Evolutionary conservation across 2,113 vertebrate species (phyloP).

Genomic region (Mesocricetus auratus): DNA sequence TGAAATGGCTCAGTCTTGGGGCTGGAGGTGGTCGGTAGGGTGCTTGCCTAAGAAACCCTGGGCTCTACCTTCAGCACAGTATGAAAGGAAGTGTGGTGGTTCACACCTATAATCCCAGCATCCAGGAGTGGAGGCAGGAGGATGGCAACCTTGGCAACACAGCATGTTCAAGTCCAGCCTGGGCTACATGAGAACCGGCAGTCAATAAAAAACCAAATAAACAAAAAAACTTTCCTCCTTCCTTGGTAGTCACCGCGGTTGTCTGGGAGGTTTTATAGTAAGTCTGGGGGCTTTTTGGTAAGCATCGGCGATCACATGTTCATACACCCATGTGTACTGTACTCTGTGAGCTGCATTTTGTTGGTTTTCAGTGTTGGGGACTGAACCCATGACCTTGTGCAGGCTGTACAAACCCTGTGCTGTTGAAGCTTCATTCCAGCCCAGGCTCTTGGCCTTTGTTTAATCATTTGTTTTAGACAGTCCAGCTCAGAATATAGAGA

Average conservation of each 20-base stretch:
- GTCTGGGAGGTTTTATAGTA: background rate
- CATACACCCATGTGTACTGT: background rate
- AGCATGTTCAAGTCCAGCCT: background rate
- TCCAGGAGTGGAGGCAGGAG: background rate
- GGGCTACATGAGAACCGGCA: background rate
- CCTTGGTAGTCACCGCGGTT: background rate
- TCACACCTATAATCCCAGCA: background rate
- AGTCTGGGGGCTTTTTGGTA: background rate
- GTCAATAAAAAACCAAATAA: background rate
- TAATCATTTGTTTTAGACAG: constrained; percentile 27
- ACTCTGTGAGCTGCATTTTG: background rate
- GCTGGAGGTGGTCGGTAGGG: too few species aligned
- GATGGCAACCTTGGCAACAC: background rate
- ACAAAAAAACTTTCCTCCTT: background rate
- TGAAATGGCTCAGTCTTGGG: background rate
- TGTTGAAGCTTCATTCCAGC: too few species aligned
- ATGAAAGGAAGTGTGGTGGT: too few species aligned
- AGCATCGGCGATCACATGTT: background rate
- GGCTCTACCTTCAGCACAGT: background rate
- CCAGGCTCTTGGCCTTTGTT: background rate
- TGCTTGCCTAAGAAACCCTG: background rate
- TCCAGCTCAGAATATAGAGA: background rate
- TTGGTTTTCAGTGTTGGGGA: background rate
- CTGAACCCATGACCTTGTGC: background rate
- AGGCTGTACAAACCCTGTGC: background rate